A percentile compares a stretch with the other conserved stretches of the same genome.
phyloP scores from a whole-genome alignment of 2,888 invertebrate genomes.

The Notocelia uddmanniana region DNA sequence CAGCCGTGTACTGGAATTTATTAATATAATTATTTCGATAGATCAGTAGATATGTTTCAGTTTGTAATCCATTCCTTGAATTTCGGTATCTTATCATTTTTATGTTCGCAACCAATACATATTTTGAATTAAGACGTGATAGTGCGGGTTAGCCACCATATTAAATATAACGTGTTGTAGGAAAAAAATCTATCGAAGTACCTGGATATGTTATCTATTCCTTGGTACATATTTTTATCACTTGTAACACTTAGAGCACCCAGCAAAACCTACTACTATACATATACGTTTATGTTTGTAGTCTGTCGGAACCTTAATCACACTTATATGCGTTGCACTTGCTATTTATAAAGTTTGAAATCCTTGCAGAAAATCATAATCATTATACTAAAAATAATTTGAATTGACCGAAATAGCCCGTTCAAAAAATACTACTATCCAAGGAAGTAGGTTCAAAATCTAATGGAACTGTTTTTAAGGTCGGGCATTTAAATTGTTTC shows the following conservation, averaged over 20 bases:
- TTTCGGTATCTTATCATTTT: too few relatives aligned
- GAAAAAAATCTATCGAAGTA: neutral
- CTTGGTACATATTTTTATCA: slow-evolving; percentile 8
- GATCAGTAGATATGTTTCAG: too few relatives aligned
- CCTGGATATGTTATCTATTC: neutral
- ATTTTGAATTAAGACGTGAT: neutral
- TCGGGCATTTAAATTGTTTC: too few relatives aligned
- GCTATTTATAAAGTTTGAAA: neutral
- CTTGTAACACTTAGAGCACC: slow-evolving; percentile 14
- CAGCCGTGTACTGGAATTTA: too few relatives aligned
- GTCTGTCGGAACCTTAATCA: neutral
- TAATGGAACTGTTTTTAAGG: too few relatives aligned
- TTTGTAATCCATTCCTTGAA: too few relatives aligned
- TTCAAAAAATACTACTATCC: too few relatives aligned
- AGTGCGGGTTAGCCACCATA: neutral
- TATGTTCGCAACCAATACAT: neutral
- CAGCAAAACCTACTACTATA: slow-evolving; percentile 13
- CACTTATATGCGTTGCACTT: neutral
- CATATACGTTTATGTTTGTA: neutral
- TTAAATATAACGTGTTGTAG: neutral
- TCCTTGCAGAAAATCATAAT: neutral
- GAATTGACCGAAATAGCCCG: too few relatives aligned
- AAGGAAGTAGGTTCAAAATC: too few relatives aligned
- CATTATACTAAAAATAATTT: too few relatives aligned
- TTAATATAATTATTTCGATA: too few relatives aligned